Percentiles rank a stretch among this genome's conserved stretches.
phyloP scores from a whole-genome alignment of 2,888 invertebrate species.

The Polydrusus pterygomalis region DNA sequence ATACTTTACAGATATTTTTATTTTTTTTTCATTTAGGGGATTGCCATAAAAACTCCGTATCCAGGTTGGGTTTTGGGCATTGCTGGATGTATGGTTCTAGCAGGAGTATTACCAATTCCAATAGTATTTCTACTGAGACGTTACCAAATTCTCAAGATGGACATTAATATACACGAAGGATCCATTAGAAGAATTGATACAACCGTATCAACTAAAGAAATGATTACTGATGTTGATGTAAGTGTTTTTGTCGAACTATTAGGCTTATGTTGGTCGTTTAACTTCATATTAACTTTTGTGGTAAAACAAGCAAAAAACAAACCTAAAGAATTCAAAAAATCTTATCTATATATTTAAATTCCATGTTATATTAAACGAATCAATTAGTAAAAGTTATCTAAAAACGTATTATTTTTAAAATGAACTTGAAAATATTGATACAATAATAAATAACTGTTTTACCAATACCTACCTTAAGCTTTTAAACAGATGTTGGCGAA shows the following conservation, averaged over 20 bases:
- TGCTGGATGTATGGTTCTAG: conserved; percentile 84
- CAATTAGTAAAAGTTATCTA: no score
- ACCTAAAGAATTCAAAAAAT: no score
- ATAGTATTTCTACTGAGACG: conserved; percentile 89
- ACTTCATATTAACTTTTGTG: no score
- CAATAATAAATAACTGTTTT: no score
- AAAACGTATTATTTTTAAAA: no score
- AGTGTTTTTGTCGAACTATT: conserved; percentile 71
- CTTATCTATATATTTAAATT: no score
- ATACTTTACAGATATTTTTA: no score
- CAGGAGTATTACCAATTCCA: conserved; percentile 89
- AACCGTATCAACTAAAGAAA: conserved; percentile 94
- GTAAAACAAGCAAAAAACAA: no score
- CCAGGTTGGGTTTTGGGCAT: conserved; percentile 89
- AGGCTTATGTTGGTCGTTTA: not conserved
- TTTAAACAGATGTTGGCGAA: no score
- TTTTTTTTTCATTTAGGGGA: conserved; percentile 76
- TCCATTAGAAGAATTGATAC: conserved; percentile 94
- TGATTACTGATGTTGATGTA: conserved; percentile 95
- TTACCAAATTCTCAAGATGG: conserved; percentile 91
- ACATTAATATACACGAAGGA: conserved; percentile 93
- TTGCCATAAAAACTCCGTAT: conserved; percentile 80
- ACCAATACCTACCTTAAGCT: no score
- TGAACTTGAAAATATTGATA: no score
- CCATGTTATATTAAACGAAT: no score